Evolutionary conservation across 2,113 vertebrate species (phyloP).

Genomic region (Leptobrachium ailaonicum): DNA sequence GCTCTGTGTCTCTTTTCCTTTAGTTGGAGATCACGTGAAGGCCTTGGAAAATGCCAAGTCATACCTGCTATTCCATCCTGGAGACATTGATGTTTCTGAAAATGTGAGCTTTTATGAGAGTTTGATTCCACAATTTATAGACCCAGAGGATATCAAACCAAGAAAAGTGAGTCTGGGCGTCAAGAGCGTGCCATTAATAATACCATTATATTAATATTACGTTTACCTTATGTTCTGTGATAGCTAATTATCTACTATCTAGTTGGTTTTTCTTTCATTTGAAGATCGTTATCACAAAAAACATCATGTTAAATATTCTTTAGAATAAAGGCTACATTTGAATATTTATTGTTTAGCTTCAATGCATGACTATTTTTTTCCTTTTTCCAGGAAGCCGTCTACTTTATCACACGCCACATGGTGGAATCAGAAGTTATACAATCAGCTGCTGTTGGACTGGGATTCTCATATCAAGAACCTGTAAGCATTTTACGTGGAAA

Average conservation of each 20-base stretch:
- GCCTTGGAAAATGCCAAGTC: slow-evolving; percentile 82
- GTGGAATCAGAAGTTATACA: slow-evolving; percentile 81
- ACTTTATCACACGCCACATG: slow-evolving; percentile 78
- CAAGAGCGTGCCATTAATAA: not conserved
- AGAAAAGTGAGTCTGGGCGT: slow-evolving; percentile 64
- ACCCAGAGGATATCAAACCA: slow-evolving; percentile 69
- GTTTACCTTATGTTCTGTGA: no score
- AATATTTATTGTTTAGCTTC: no score
- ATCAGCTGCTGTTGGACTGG: slow-evolving; percentile 75
- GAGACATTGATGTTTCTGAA: slow-evolving; percentile 82
- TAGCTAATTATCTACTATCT: no score
- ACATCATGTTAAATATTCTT: no score
- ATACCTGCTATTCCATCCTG: slow-evolving; percentile 86
- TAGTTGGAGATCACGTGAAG: slow-evolving; percentile 75
- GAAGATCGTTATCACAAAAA: no score
- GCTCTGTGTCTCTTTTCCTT: not conserved
- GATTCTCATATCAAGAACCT: slow-evolving; percentile 78
- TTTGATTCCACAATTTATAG: slow-evolving; percentile 65
- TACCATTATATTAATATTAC: no score
- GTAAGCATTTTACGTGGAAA: slow-evolving; percentile 61
- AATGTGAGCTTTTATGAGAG: slow-evolving; percentile 80
- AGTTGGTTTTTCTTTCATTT: no score
- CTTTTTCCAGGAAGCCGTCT: slow-evolving; percentile 68
- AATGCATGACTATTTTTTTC: not conserved
- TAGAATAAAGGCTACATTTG: no score